phyloP scores from a whole-genome alignment of 2,797 vertebrate species.

The Sebastes dallii region DNA sequence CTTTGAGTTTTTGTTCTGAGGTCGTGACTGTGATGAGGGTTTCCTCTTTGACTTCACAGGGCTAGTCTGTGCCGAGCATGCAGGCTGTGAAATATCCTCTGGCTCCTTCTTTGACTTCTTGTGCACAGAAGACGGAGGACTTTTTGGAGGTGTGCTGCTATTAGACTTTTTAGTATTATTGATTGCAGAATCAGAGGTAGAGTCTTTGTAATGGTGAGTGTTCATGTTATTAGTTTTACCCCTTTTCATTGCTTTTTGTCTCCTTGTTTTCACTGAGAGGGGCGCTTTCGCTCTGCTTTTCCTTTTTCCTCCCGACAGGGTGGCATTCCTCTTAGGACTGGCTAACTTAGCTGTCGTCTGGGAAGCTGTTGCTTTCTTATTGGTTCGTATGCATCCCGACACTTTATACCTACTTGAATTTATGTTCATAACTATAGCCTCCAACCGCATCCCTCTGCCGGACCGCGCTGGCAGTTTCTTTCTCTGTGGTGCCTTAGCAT shows the following conservation, averaged over 20 bases:
- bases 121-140: not conserved
- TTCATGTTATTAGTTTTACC: slow-evolving; percentile 43
- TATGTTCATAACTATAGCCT: slow-evolving; percentile 83
- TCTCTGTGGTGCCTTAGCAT: slow-evolving; percentile 48
- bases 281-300: slow-evolving; percentile 16
- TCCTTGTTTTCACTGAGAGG: slow-evolving; percentile 17
- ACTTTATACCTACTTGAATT: slow-evolving; percentile 76
- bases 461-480: slow-evolving; percentile 75
- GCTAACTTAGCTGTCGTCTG: not conserved
- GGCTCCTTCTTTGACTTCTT: slow-evolving; percentile 41
- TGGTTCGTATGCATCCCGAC: slow-evolving; percentile 58
- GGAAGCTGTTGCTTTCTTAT: slow-evolving; percentile 55
- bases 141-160: slow-evolving; percentile 47
- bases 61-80: not conserved
- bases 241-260: slow-evolving; percentile 48
- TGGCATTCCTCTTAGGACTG: slow-evolving; percentile 3
- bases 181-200: slow-evolving; percentile 77
- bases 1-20: slow-evolving; percentile 26
- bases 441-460: slow-evolving; percentile 76
- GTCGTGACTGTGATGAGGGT: not conserved
- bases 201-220: slow-evolving; percentile 59
- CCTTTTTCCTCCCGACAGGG: not conserved
- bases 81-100: not conserved
- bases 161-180: slow-evolving; percentile 47
- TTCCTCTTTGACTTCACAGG: slow-evolving; percentile 40